Conservation (phyloP, 1,140 invertebrate species). For the Cotesia chilonis region DNA sequence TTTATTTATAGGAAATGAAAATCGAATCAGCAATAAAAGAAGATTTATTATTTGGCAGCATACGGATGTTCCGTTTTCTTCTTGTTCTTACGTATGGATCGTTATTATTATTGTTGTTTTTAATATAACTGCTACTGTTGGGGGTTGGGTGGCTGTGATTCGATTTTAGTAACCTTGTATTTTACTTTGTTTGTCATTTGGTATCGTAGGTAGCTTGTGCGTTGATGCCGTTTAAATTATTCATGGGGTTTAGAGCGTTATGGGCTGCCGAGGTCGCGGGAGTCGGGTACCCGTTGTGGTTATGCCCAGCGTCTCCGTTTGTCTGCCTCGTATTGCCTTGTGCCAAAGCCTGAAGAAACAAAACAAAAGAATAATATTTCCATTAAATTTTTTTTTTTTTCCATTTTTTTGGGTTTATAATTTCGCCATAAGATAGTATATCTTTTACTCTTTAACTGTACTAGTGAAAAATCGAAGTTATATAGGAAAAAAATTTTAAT, state of each 20-base stretch:
- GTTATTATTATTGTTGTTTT: constrained; percentile 18
- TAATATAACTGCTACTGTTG: background rate
- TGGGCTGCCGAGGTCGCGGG: constrained; percentile 57
- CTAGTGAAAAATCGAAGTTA: too few relatives aligned
- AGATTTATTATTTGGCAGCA: constrained; percentile 26
- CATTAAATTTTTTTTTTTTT: background rate
- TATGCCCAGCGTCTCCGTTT: constrained; percentile 58
- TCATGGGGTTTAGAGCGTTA: constrained; percentile 60
- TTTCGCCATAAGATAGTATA: background rate
- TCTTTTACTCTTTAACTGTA: too few relatives aligned
- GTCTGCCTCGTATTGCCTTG: constrained; percentile 51
- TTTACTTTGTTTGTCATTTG: constrained; percentile 65
- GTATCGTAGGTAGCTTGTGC: constrained; percentile 59
- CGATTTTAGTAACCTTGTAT: constrained; percentile 2
- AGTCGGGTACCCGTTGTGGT: constrained; percentile 63
- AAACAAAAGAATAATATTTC: constrained; percentile 40
- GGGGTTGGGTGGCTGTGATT: background rate
- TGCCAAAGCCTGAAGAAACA: constrained; percentile 49
- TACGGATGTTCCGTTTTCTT: constrained; percentile 25
- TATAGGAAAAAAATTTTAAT: too few relatives aligned
- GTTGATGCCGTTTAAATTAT: constrained; percentile 64
- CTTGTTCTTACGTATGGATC: constrained; percentile 21
- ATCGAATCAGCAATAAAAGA: constrained; percentile 5
- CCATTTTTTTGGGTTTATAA: background rate
- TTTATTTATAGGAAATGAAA: constrained; percentile 1